Base-by-base conservation (phyloP, 2,113 vertebrate species). In the Zingel zingel region DNA sequence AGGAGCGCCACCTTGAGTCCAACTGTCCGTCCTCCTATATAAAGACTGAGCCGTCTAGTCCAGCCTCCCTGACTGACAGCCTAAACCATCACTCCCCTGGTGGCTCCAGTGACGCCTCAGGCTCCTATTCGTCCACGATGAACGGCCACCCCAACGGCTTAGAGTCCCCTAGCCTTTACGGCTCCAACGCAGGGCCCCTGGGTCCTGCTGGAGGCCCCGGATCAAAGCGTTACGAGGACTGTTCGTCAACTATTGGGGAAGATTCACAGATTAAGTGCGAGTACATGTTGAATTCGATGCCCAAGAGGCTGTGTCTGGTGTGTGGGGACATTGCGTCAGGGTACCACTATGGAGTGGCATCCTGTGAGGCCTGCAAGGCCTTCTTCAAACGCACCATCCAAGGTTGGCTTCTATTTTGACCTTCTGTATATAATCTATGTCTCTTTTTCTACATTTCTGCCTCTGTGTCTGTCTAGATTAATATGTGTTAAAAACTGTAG, bases 331-430 rank as follows among this genome's bases (percentile, higher is more conserved):
- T 99, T 92, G 98, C 98, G 0, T 99, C 98, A 73, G 98, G 98
- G 82, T 99, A 99, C 95, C 98, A 99, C 95, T 99, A 99, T 36
- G 98, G 98, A 56, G 98, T 99, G 84, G 98, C 98, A 39, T 99
- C 98, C 36, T 99, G 98, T 5, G 98, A 99, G 93, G 98, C 98
- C 94, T 99, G 98, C 96, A 99, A 99, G 95, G 98, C 98, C 56
- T 99, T 99, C 96, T 99, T 99, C 97, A 99, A 99, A 95, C 97
- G 98, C 94, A 99, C 98, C 81, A 99, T 99, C 94, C 98, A 99
- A 99, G 98, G 98, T 99, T 94, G 95, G 96, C 96, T 97, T 84
- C n/a, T 56, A 80, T 63, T 86, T 94, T 91, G 53, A 74, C 50
- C 43, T 50, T 67, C 30, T 87, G 9, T 77, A 3, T 39, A 1